phyloP scores from a whole-genome alignment of 1,140 invertebrate species.

The Lasaia peninsularis region DNA sequence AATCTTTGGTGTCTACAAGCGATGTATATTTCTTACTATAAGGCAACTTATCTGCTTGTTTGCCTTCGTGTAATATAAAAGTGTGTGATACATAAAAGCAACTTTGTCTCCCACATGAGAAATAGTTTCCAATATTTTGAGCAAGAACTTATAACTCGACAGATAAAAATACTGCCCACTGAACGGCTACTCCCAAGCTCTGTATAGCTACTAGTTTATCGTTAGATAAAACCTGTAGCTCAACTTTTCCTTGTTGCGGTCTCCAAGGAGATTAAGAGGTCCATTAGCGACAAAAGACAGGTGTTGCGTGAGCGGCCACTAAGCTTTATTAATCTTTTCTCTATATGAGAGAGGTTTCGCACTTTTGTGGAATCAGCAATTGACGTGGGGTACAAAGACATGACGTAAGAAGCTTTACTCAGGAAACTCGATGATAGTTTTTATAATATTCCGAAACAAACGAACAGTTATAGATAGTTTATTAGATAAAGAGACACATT shows the following conservation, averaged over 20 bases:
- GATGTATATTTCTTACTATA: too few species aligned
- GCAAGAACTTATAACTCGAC: too few species aligned
- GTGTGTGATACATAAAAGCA: too few species aligned
- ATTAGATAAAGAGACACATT: too few species aligned
- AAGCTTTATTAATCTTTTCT: constrained; percentile 75
- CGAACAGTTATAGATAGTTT: too few species aligned
- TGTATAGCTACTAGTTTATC: neutral
- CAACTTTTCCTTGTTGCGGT: constrained; percentile 36
- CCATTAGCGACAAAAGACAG: constrained; percentile 73
- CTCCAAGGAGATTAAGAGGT: constrained; percentile 54
- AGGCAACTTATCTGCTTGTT: too few species aligned
- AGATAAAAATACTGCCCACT: neutral
- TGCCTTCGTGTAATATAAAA: too few species aligned
- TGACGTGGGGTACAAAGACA: constrained; percentile 33
- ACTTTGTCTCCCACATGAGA: too few species aligned
- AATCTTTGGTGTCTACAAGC: too few species aligned
- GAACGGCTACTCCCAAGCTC: neutral
- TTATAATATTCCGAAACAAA: too few species aligned
- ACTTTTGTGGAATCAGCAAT: constrained; percentile 55
- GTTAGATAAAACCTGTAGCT: constrained; percentile 18
- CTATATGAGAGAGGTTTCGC: constrained; percentile 50
- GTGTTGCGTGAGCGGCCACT: constrained; percentile 58
- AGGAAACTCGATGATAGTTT: too few species aligned
- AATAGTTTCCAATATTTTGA: too few species aligned
- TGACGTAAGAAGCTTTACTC: neutral